phyloP scores from a whole-genome alignment of 2,797 vertebrate species.

The Ispidina lecontei region DNA sequence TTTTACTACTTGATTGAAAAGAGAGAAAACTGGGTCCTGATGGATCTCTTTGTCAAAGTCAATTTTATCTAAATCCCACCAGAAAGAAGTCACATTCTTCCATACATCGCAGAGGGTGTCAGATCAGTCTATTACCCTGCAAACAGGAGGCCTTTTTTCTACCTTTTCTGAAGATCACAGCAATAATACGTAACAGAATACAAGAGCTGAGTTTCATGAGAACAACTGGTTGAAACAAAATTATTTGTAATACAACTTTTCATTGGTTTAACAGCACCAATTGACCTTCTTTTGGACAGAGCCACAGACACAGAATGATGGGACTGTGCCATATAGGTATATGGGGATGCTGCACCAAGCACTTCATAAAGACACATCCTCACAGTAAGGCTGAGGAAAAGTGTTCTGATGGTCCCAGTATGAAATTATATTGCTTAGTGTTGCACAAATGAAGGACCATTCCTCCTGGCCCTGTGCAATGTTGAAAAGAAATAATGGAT shows the following conservation, averaged over 20 bases:
- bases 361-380: neutral
- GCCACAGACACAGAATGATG: accelerated
- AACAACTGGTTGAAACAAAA: neutral
- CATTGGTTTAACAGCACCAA: neutral
- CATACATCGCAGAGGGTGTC: neutral
- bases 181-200: neutral
- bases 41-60: neutral
- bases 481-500: neutral
- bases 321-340: accelerated
- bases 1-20: neutral
- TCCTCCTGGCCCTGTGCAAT: neutral
- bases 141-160: neutral
- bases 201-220: neutral
- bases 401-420: neutral
- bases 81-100: neutral
- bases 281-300: neutral
- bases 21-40: neutral
- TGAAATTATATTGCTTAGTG: neutral
- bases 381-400: neutral
- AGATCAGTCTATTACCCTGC: neutral
- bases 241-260: neutral
- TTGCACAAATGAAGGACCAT: neutral
- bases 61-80: neutral
- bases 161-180: neutral
- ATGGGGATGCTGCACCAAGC: neutral